phyloP scores from a whole-genome alignment of 2,797 vertebrate species.

The Morus bassanus region DNA sequence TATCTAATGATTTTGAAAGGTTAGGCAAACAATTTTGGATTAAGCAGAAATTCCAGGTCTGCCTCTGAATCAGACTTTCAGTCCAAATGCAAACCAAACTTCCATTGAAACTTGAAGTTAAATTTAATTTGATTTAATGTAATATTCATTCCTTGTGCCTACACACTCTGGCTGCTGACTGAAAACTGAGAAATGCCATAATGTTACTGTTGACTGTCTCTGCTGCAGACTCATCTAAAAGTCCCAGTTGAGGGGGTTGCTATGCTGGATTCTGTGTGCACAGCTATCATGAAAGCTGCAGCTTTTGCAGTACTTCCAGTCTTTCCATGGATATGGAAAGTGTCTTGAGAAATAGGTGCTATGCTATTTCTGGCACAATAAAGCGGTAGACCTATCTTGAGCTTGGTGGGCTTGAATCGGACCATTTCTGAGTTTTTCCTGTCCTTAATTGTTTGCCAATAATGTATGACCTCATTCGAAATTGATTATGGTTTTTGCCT shows the following conservation, averaged over 20 bases:
- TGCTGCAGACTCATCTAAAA: not conserved
- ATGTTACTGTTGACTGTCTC: not conserved
- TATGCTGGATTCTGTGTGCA: not conserved
- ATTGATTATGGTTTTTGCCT: not conserved
- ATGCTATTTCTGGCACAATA: not conserved
- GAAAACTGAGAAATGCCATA: not conserved
- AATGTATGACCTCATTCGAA: not conserved
- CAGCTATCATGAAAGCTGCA: not conserved
- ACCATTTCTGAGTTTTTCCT: not conserved
- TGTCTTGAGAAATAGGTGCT: not conserved
- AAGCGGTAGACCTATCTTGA: not conserved
- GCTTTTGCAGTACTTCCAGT: not conserved
- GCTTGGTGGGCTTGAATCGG: not conserved
- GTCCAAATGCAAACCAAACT: not conserved
- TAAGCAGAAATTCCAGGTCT: not conserved
- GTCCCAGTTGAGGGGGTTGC: not conserved
- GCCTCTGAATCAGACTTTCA: not conserved
- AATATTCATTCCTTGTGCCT: not conserved
- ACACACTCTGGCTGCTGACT: not conserved
- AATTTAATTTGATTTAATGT: not conserved
- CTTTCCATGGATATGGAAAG: not conserved
- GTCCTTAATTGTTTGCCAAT: slow-evolving; percentile 7
- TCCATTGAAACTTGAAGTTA: not conserved
- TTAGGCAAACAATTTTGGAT: not conserved
- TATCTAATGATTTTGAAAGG: not conserved